These are phyloP conservation scores for Lagodon rhomboides DNA, from an alignment of 2,797 vertebrate genomes.

Conservation along the genomic window DNA sequence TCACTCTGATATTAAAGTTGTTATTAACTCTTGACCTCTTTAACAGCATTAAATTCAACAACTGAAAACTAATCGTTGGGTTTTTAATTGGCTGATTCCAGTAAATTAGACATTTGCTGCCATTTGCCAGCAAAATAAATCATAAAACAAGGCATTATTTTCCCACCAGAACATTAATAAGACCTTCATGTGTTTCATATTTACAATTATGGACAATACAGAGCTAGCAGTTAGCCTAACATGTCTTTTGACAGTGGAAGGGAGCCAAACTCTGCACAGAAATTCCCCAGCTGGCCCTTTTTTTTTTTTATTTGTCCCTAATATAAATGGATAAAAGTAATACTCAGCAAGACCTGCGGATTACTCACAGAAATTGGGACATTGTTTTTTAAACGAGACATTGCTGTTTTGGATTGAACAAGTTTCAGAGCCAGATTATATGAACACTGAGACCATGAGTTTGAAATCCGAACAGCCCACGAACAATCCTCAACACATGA, in stretches of 20 bases:
- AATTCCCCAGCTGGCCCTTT: not conserved
- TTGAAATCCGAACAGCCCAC: not conserved
- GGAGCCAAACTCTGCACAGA: not conserved
- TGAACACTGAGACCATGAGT: slow-evolving; percentile 3
- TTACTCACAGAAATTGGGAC: slow-evolving; percentile 1
- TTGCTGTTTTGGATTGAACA: not conserved
- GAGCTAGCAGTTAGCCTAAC: not conserved
- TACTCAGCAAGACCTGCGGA: not conserved
- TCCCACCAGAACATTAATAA: not conserved
- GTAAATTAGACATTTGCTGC: not conserved
- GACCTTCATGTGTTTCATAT: not conserved
- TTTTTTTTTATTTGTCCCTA: not conserved
- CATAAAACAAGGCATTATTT: not conserved
- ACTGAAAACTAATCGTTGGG: not conserved
- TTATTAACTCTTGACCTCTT: not conserved
- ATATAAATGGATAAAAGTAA: not conserved
- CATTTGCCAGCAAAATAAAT: not conserved
- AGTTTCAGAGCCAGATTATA: not conserved
- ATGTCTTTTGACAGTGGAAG: not conserved
- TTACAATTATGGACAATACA: not conserved
- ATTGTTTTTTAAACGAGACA: not conserved
- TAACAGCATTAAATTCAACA: not conserved
- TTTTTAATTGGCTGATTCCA: not conserved
- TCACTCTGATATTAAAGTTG: not conserved
- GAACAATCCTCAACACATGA: not conserved